A percentile compares a stretch with the other conserved stretches of the same genome.
phyloP scores from a whole-genome alignment of 1,140 invertebrate genomes.

The Hetaerina americana region DNA sequence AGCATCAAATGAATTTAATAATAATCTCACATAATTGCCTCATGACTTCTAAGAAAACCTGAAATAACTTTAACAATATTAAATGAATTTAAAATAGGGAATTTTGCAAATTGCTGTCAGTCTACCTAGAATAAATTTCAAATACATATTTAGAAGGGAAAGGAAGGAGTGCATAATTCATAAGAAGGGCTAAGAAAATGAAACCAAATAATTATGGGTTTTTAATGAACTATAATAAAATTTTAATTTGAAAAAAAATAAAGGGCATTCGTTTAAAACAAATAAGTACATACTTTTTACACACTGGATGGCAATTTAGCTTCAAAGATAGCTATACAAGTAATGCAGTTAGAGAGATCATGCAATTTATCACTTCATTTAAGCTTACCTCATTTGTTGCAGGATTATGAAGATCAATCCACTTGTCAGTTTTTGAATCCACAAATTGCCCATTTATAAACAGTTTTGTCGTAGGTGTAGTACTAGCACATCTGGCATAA shows the following conservation, averaged over 20 bases:
- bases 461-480: constrained; percentile 63
- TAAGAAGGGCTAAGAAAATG: too few species aligned
- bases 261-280: not conserved
- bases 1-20: too few species aligned
- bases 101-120: too few species aligned
- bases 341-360: constrained; percentile 4
- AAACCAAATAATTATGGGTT: too few species aligned
- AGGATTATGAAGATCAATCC: constrained; percentile 90
- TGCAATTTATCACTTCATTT: not conserved
- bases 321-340: not conserved
- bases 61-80: too few species aligned
- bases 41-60: too few species aligned
- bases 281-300: not conserved
- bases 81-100: too few species aligned
- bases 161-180: too few species aligned
- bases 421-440: constrained; percentile 83
- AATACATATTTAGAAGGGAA: too few species aligned
- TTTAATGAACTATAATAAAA: constrained; percentile 6
- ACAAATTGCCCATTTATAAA: constrained; percentile 93
- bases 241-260: not conserved
- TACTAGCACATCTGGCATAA: too few species aligned
- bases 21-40: too few species aligned
- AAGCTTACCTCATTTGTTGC: constrained; percentile 79
- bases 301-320: not conserved
- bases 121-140: too few species aligned